Evolutionary conservation across 2,797 vertebrate genomes (phyloP).

Genomic region (Chloroceryle inda): DNA sequence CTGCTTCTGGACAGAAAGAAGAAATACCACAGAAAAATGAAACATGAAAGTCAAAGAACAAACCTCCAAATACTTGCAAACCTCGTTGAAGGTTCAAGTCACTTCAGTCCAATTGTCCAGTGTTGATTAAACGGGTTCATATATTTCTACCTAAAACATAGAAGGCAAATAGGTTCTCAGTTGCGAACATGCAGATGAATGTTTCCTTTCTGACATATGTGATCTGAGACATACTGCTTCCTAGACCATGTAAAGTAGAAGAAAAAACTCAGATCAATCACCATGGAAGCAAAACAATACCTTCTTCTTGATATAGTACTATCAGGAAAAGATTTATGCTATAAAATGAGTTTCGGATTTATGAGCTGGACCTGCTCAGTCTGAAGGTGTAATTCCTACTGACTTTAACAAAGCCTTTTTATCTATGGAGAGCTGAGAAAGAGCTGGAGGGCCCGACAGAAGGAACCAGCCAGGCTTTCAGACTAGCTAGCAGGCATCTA

Average conservation of each 20-base stretch:
- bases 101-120: not conserved
- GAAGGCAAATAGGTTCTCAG: not conserved
- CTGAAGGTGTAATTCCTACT: not conserved
- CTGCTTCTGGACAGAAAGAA: not conserved
- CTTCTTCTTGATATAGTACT: not conserved
- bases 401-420: not conserved
- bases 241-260: not conserved
- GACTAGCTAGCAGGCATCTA: not conserved
- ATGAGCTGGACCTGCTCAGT: not conserved
- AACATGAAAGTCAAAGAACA: not conserved
- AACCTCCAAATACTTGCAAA: not conserved
- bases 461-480: not conserved
- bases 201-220: not conserved
- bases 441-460: not conserved
- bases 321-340: not conserved
- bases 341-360: not conserved
- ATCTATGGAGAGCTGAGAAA: not conserved
- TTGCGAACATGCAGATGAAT: not conserved
- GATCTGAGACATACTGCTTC: not conserved
- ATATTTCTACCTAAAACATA: not conserved
- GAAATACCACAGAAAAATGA: not conserved
- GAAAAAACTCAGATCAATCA: not conserved
- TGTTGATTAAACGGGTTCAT: not conserved
- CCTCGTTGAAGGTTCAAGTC: not conserved
- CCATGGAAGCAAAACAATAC: not conserved